phyloP scores from a whole-genome alignment of 2,113 vertebrate species.

The Neogobius melanostomus region DNA sequence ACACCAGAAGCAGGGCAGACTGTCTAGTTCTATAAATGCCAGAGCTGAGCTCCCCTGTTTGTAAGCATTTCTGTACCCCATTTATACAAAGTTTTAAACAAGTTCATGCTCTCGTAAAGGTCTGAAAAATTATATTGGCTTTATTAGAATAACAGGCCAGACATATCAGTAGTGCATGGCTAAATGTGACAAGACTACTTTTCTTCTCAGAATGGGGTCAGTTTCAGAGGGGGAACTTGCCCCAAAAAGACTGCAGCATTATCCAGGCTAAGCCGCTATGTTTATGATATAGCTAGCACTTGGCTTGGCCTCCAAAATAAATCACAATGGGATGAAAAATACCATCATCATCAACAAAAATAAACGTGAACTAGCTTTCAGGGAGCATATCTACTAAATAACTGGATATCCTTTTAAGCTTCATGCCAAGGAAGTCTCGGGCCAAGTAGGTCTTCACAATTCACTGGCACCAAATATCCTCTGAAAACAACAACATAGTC shows the following conservation, averaged over 20 bases:
- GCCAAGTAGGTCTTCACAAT: no score
- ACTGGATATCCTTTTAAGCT: neutral
- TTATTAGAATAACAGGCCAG: neutral
- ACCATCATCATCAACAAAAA: neutral
- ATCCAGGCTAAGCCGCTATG: conserved; percentile 9
- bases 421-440: neutral
- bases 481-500: no score
- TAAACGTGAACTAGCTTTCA: neutral
- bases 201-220: conserved; percentile 19
- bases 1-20: neutral
- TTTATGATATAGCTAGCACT: neutral
- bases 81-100: neutral
- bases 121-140: neutral
- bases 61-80: conserved; percentile 3
- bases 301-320: conserved; percentile 1
- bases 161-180: neutral
- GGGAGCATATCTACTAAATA: neutral
- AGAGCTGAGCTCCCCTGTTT: neutral
- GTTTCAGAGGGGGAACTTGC: conserved; percentile 32
- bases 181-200: conserved; percentile 22
- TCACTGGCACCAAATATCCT: no score
- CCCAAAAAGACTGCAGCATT: conserved; percentile 23
- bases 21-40: neutral
- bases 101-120: neutral
- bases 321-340: neutral